Percentiles rank a stretch among this genome's conserved stretches.
Evolutionary conservation across 53 echinoderm and acorn worm species (phyloP).

Genomic region (Crossaster papposus): DNA sequence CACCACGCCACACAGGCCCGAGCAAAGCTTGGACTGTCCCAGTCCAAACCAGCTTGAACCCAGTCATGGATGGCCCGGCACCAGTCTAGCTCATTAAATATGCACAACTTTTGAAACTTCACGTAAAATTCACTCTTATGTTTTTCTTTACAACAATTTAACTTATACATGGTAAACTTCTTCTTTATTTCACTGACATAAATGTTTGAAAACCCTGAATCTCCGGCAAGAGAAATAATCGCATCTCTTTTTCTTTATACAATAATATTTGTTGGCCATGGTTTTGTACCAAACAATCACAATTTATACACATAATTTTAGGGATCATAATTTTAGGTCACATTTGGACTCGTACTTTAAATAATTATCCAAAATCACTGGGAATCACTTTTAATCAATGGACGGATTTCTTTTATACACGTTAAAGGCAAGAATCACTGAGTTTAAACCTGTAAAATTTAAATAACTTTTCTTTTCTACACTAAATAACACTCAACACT

Average conservation of each 20-base stretch:
- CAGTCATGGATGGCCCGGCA: not conserved
- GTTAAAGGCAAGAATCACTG: not conserved
- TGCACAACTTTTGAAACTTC: not conserved
- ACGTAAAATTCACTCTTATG: not conserved
- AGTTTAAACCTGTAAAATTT: not conserved
- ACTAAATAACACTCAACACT: no score
- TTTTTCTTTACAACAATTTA: not conserved
- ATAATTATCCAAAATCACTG: not conserved
- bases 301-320: no score
- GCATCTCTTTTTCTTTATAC: no score
- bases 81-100: not conserved
- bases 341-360: not conserved
- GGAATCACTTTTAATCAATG: not conserved
- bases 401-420: not conserved
- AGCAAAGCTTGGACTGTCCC: slow-evolving; percentile 22
- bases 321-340: not conserved
- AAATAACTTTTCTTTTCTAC: no score
- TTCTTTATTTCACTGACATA: no score
- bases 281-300: no score
- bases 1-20: slow-evolving; percentile 3
- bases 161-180: no score
- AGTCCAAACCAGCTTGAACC: slow-evolving; percentile 23
- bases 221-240: no score
- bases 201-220: no score
- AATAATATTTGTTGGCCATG: no score